Evolutionary conservation across 2,797 vertebrate genomes (phyloP), one percentile per base, ranked within the genome.

Genomic region (Enteromius paludinosus): DNA sequence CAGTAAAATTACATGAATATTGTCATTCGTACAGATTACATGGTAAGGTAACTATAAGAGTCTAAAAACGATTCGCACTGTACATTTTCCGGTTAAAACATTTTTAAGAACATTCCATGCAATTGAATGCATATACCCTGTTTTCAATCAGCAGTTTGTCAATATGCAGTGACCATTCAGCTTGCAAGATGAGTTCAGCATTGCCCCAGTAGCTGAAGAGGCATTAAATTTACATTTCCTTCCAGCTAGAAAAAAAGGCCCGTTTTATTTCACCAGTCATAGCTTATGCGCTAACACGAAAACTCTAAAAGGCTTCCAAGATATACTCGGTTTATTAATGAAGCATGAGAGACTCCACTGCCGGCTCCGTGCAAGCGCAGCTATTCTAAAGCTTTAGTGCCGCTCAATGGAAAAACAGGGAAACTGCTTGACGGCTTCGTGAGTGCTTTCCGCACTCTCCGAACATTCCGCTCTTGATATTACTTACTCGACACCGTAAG

Each of bases 381-480:
- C 81, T 88, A 89, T 79, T 52, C 90, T 91, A 92, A 93, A 91
- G 88, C 96, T 95, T 94, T 97, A 93, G 96, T 97, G 97, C 97
- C 97, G 95, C 97, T 95, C 96, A 87, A 97, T 94, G 97, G 97
- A 96, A 94, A 87, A 91, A 92, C 47, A 20, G 70, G 91, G 97
- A 92, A 94, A 97, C 93, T 97, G 91, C 96, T 93, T 87, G 88
- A 52, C 79, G 70, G 49, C 65, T 80, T 69, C 33, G 33, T 59
- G 52, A 59, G 70, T 6, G 38, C 43, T 41, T 66, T 35, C 14
- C 45, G 5, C 76, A 47, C 30, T 35, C 30, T 15, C 9, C 3
- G 30, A 49, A 68, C 54, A 52, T 5, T 20, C 12, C 59, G 71
- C 8, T 56, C 14, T 25, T 59, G 4, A 76, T 64, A 12, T 12